Base-by-base conservation (phyloP, 1,140 invertebrate species). In the Brachionus angularis region DNA sequence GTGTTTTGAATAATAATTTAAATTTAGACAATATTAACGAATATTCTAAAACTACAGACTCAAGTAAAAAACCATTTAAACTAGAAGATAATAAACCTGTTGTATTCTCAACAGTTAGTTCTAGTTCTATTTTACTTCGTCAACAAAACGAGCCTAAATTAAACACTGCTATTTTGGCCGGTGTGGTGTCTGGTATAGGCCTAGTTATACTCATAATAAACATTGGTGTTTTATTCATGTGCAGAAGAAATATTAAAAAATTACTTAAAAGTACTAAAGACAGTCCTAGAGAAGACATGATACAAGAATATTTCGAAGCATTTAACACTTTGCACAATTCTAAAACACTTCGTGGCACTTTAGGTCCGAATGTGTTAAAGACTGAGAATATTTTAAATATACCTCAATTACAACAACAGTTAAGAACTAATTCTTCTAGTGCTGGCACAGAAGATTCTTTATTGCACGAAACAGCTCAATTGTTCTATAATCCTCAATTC, bases 231-330 rank as follows among this genome's bases (percentile, higher is more conserved):
- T 50, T 67, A 12, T 50, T 67, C n/a, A 31, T 47, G 27, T 67
- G 62, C 31, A 67, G 47, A 50, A 29, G 62, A 14, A 46, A 50
- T 12, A n/a, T 46, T 5, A 67, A 67, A 47, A 46, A 23, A 25
- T 34, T 67, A n/a, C 31, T 46, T 33, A 67, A 67, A 50, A 67
- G 29, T 12, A 21, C 27, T n/a, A 67, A 50, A 10, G 16, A 29
- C 62, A 67, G 10, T 47, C 42, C 27, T 34, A 27, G 47, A 14
- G 62, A 47, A 2, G 62, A 67, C 16, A 67, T 67, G 42, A 67
- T 67, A 8, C 62, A 67, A 42, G 62, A 67, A 23, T 67, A 67
- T 5, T 67, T 67, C 36, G 47, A 67, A 46, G 42, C 62, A 23
- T 47, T 67, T 31, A 50, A 67, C 23, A 47, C 62, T 7, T 10